phyloP scores from a whole-genome alignment of 2,113 vertebrate species.

The Chloropsis hardwickii region DNA sequence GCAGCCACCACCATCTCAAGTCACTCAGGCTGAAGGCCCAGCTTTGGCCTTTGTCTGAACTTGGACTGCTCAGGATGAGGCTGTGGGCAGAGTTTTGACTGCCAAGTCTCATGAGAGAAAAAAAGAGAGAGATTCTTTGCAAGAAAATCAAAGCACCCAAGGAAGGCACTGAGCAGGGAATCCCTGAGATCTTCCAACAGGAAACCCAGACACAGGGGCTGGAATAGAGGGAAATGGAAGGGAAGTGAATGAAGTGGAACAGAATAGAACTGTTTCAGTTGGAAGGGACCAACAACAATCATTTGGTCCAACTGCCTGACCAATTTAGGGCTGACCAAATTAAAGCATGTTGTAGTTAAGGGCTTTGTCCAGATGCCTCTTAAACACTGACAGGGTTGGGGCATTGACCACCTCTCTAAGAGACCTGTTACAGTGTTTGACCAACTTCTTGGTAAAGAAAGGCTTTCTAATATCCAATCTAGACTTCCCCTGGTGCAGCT shows the following conservation, averaged over 20 bases:
- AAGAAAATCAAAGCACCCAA: background rate
- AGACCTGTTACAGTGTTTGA: background rate
- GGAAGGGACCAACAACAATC: background rate
- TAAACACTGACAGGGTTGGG: background rate
- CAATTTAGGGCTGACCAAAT: background rate
- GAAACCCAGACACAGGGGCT: background rate
- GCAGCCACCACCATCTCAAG: background rate
- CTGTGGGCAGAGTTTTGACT: background rate
- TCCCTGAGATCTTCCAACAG: background rate
- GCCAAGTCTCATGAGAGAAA: background rate
- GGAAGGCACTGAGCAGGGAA: background rate
- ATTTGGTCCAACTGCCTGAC: background rate
- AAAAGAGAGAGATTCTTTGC: background rate
- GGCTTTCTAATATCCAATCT: background rate
- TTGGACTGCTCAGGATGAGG: background rate
- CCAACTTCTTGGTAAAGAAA: background rate
- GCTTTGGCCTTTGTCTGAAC: background rate
- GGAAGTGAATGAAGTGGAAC: background rate
- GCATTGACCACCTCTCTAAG: background rate
- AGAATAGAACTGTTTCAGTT: background rate
- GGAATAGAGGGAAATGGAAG: background rate
- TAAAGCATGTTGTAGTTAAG: background rate
- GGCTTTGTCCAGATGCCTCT: background rate
- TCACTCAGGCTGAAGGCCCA: accelerated
- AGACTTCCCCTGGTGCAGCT: background rate